Percentiles rank a stretch among this genome's conserved stretches.
Conservation (phyloP, 1,140 invertebrate species). For the Olivierus martensii region DNA sequence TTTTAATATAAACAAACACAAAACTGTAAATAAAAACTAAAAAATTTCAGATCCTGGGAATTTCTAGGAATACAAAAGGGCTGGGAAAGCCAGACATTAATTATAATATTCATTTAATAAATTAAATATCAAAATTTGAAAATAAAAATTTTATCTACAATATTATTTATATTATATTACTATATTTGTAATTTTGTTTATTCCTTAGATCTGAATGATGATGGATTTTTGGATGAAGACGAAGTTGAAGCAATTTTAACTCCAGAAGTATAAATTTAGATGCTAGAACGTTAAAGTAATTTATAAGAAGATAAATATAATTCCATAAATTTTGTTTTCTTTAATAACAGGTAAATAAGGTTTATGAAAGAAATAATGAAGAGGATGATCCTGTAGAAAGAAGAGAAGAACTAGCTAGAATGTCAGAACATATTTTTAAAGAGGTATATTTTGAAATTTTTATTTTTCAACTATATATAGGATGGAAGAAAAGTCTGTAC, state of each 20-base stretch:
- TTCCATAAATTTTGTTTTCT: not conserved
- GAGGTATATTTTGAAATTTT: slow-evolving; percentile 37
- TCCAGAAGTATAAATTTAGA: slow-evolving; percentile 54
- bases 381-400: slow-evolving; percentile 73
- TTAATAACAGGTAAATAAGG: slow-evolving; percentile 28
- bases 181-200: slow-evolving; percentile 6
- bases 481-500: no score
- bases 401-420: slow-evolving; percentile 92
- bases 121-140: no score
- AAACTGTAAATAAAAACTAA: no score
- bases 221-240: slow-evolving; percentile 82
- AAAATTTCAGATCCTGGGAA: no score
- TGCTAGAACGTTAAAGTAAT: not conserved
- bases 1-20: no score
- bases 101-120: no score
- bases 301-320: not conserved
- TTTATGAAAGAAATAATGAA: slow-evolving; percentile 66
- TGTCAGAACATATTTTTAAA: slow-evolving; percentile 92
- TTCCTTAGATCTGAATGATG: slow-evolving; percentile 72
- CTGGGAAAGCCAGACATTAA: no score
- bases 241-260: slow-evolving; percentile 97
- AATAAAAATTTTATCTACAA: no score
- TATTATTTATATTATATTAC: slow-evolving; percentile 14
- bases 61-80: no score
- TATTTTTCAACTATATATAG: not conserved